Percentiles rank a stretch among this genome's conserved stretches.
These are phyloP conservation scores for Lepidostoma basale DNA, from an alignment of 1,140 invertebrate genomes.

Conservation along the genomic window DNA sequence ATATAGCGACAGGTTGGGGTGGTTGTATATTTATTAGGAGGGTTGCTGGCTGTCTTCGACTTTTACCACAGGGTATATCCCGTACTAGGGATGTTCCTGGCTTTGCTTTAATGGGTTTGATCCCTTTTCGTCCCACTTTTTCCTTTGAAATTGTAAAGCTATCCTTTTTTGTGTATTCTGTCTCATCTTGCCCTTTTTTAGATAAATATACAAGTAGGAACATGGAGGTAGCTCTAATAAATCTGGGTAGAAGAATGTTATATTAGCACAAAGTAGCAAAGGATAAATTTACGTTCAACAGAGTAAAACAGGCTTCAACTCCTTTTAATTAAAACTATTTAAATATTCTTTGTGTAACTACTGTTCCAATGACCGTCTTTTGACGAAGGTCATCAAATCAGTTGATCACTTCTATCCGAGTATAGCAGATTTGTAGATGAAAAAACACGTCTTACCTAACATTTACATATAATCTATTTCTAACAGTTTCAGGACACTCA, in stretches of 20 bases:
- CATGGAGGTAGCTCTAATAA: background rate
- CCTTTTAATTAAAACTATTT: background rate
- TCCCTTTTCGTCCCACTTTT: conserved; percentile 17
- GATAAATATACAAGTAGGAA: background rate
- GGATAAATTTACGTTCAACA: background rate
- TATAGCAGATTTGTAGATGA: too few relatives aligned
- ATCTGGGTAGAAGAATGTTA: background rate
- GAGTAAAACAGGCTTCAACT: too few relatives aligned
- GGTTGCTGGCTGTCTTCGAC: background rate
- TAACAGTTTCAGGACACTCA: too few relatives aligned
- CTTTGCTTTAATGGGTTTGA: conserved; percentile 22
- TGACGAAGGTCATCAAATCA: too few relatives aligned
- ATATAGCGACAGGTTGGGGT: conserved; percentile 1
- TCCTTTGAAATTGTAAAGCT: conserved; percentile 15
- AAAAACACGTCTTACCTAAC: too few relatives aligned
- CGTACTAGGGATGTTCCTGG: conserved; percentile 5
- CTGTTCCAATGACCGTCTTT: too few relatives aligned
- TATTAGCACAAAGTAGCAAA: background rate
- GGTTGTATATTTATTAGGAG: conserved; percentile 16
- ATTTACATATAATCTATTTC: too few relatives aligned
- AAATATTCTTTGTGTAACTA: too few relatives aligned
- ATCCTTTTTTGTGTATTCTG: conserved; percentile 21
- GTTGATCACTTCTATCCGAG: too few relatives aligned
- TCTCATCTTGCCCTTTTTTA: conserved; percentile 12
- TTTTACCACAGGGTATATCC: conserved; percentile 3